Evolutionary conservation across 2,888 invertebrate genomes (phyloP), one percentile per base, ranked within the genome.

Genomic region (Drosophila fungiperda): DNA sequence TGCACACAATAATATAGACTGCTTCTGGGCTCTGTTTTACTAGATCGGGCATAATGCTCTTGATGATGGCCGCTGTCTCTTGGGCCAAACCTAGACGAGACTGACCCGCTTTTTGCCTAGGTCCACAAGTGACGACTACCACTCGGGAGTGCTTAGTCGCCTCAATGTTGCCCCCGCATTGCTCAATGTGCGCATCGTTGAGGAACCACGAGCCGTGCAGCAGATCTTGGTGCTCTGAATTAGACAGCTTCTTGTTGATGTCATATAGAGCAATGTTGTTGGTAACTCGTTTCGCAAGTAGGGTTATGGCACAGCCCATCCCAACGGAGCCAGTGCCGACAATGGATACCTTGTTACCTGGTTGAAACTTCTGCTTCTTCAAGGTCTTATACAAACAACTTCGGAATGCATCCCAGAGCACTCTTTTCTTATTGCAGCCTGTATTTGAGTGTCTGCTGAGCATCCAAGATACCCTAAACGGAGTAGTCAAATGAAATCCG

Each of bases 281-380:
- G 0, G 96, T 95, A 11, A 97, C 94, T 60, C 95, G 96, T 94
- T 97, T 96, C 12, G 96, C 95, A 40, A 98, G 94, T 90, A 97
- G 94, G 60, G 96, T 95, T 93, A 97, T 96, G 48, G 97, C 97
- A 73, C 96, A 96, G 0, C 97, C 97, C 97, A 97, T 97, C 64
- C 98, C 98, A 58, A 98, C 97, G 92, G 96, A 95, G 0, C 98
- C 97, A 6, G 96, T 95, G 3, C 97, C 98, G 15, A 97, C 96
- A 62, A 98, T 95, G 0, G 97, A 96, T 66, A 98, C 95, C 93
- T 97, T 97, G 89, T 94, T 95, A 49, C 57, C 57, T 6, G 9
- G 3, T 11, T 42, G 32, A 57, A 42, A 8, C 3, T 42, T 32
- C 11, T 23, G 57, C 20, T 23, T 42, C 2, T 32, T 15, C 20